phyloP scores from a whole-genome alignment of 2,888 invertebrate genomes.

The Lottia gigantea region DNA sequence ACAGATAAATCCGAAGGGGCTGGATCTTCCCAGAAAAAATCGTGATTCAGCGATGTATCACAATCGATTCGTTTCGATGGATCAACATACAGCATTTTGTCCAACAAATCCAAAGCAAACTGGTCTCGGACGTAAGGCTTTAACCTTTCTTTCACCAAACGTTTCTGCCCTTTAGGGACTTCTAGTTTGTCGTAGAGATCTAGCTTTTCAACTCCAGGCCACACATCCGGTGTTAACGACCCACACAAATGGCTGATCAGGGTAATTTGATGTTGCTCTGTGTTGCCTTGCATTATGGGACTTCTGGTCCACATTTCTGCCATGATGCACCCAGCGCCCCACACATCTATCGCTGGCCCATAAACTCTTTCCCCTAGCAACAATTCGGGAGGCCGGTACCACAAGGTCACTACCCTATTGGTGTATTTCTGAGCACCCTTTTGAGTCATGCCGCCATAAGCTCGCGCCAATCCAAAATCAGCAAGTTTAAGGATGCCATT shows the following conservation, averaged over 20 bases:
- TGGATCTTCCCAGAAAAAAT: constrained; percentile 98
- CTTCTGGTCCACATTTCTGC: constrained; percentile 98
- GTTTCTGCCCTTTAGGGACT: constrained; percentile 61
- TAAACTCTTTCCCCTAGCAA: constrained; percentile 82
- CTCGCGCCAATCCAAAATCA: constrained; percentile 96
- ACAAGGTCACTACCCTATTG: constrained; percentile 96
- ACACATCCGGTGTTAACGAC: constrained; percentile 90
- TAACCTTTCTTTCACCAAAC: constrained; percentile 69
- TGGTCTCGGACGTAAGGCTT: constrained; percentile 91
- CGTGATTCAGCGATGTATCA: constrained; percentile 93
- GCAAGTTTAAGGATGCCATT: constrained; percentile 88
- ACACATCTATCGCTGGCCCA: constrained; percentile 94
- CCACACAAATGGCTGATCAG: constrained; percentile 96
- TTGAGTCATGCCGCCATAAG: constrained; percentile 80
- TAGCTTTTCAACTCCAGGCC: constrained; percentile 88
- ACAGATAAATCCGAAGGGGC: constrained; percentile 79
- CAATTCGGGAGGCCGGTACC: constrained; percentile 80
- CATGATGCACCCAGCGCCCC: constrained; percentile 97
- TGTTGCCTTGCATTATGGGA: constrained; percentile 81
- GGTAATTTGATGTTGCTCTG: constrained; percentile 93
- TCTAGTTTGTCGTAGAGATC: constrained; percentile 78
- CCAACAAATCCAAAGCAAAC: constrained; percentile 92
- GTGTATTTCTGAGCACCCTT: constrained; percentile 87
- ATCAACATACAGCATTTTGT: constrained; percentile 89
- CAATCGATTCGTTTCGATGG: constrained; percentile 88